phyloP scores from a whole-genome alignment of 2,797 vertebrate species.

The Platyrinchus mystaceus region DNA sequence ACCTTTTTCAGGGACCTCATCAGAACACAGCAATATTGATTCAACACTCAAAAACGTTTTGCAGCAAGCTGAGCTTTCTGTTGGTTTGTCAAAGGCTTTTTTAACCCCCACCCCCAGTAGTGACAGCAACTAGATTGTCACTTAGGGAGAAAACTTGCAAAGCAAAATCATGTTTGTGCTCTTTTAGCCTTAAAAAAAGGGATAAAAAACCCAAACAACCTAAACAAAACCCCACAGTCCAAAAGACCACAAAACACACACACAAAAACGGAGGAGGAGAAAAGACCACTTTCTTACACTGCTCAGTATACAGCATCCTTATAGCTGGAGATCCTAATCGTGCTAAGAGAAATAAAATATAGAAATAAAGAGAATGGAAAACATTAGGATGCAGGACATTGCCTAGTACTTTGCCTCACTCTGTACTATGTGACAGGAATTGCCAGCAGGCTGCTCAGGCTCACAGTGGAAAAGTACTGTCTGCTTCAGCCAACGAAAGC shows the following conservation, averaged over 20 bases:
- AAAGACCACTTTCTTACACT: not conserved
- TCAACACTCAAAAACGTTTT: not conserved
- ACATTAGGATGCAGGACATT: not conserved
- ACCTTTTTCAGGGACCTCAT: not conserved
- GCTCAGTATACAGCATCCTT: not conserved
- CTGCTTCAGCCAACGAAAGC: not conserved
- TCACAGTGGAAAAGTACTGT: not conserved
- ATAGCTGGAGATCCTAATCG: not conserved
- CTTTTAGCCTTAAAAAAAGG: not conserved
- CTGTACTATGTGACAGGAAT: not conserved
- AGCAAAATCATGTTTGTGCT: not conserved
- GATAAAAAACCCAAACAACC: fast-evolving
- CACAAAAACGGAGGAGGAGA: fast-evolving
- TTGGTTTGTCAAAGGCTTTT: not conserved
- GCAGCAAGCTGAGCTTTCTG: not conserved
- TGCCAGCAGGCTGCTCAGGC: not conserved
- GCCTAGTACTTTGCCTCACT: not conserved
- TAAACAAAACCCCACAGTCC: not conserved
- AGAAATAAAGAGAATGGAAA: not conserved
- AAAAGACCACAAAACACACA: not conserved
- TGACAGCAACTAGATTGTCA: not conserved
- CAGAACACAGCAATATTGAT: not conserved
- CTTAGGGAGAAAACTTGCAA: not conserved
- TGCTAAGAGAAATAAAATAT: not conserved
- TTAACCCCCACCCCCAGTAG: not conserved